Conservation (phyloP, 2,113 vertebrate species). For the Channa maculata region DNA sequence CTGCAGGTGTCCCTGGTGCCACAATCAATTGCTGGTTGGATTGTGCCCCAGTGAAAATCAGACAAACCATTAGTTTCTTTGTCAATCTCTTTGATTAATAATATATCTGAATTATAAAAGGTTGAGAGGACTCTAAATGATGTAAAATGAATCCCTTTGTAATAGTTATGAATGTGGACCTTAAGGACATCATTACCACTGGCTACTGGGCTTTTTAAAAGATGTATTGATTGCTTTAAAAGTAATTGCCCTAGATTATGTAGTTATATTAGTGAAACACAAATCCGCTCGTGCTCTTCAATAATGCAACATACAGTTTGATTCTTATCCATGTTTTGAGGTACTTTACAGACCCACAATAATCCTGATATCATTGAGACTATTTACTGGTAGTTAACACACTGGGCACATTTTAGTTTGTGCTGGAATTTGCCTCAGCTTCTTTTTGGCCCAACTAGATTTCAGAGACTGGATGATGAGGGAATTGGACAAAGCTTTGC, state of each 20-base stretch:
- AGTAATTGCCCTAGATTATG: constrained; percentile 20
- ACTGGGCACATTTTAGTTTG: constrained; percentile 52
- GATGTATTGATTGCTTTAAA: constrained; percentile 36
- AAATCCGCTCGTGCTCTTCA: not conserved
- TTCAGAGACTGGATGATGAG: constrained; percentile 72
- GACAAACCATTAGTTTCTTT: constrained; percentile 78
- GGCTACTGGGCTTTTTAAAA: constrained; percentile 37
- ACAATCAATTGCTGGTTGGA: constrained; percentile 84
- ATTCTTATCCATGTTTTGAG: constrained; percentile 13
- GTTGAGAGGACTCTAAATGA: constrained; percentile 58
- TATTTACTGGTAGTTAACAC: constrained; percentile 12
- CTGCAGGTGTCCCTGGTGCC: constrained; percentile 84
- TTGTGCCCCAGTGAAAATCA: constrained; percentile 79
- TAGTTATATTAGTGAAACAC: not conserved
- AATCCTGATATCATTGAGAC: constrained; percentile 7
- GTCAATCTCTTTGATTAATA: constrained; percentile 79
- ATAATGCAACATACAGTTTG: constrained; percentile 11
- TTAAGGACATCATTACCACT: constrained; percentile 31
- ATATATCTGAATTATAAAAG: constrained; percentile 69
- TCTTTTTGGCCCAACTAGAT: constrained; percentile 67
- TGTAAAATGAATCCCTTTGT: constrained; percentile 56
- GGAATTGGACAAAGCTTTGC: constrained; percentile 75
- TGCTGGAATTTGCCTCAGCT: constrained; percentile 52
- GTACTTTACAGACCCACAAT: constrained; percentile 27
- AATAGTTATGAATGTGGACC: constrained; percentile 59